These are phyloP conservation scores for Buteo buteo DNA, from an alignment of 2,113 vertebrate genomes.

Conservation along the genomic window DNA sequence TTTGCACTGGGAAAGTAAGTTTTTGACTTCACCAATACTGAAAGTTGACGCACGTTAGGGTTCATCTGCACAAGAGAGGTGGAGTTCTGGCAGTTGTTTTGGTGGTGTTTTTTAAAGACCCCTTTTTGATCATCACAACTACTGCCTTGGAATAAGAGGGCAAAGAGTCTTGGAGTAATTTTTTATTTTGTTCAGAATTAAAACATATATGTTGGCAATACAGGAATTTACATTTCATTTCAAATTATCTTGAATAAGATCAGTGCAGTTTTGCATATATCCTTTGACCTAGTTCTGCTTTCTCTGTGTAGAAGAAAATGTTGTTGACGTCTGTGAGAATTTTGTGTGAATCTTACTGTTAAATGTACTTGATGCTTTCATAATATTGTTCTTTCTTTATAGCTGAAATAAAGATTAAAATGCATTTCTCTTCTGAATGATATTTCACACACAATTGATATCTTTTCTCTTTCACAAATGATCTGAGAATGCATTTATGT, in stretches of 20 bases:
- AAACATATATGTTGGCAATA: background rate
- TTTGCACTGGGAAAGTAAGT: conserved; percentile 98
- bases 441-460: background rate
- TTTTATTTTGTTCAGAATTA: background rate
- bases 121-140: background rate
- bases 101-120: background rate
- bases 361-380: background rate
- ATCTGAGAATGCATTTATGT: background rate
- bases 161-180: background rate
- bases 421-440: background rate
- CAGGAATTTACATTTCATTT: background rate
- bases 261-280: background rate
- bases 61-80: background rate
- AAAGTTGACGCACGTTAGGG: rapidly evolving
- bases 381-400: background rate
- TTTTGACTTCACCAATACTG: background rate
- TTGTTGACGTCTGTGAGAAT: background rate
- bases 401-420: conserved; percentile 6
- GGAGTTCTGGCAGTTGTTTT: background rate
- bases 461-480: background rate
- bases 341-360: background rate
- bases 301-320: background rate
- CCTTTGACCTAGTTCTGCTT: background rate
- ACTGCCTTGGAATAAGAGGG: background rate
- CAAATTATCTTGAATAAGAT: background rate